Base-by-base conservation (phyloP, 2,888 invertebrate genomes). In the Leptopilina drosophilae region DNA sequence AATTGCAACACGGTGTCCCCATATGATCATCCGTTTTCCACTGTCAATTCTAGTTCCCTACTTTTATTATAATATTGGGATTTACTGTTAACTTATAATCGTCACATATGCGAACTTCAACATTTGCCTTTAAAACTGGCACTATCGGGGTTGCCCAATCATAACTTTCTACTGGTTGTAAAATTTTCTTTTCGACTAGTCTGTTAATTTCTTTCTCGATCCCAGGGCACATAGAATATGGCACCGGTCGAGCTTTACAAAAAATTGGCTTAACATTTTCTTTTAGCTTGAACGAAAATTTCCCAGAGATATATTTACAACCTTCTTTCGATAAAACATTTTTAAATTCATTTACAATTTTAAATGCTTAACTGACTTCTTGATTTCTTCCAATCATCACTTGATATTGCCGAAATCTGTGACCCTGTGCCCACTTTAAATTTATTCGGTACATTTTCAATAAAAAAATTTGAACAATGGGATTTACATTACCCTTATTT, bases 141-240 rank as follows among this genome's bases (percentile, higher is more conserved):
- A 91, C 90, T 5, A 91, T 86, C 0, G 91, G 90, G 59, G 87
- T 87, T 26, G 86, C 88, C 87, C 89, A 88, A n/a, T 88, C 82
- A 15, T 84, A 85, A 46, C 77, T 81, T 64, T 85, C 84, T 2
- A 88, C 84, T 59, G 81, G 77, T 6, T 78, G 77, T 20, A 87
- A 66, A 12, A 86, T 82, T n/a, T n/a, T n/a, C 6, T 59, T n/a
- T n/a, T 59, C n/a, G 14, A 83, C 83, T 77, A 88, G 77, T 42
- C 82, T 69, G 7, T 86, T 80, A 0, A 88, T 64, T 79, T 88
- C 20, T 0, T 40, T 59, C 14, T 87, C 86, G 2, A 88, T 85
- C 62, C 80, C 82, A 2, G 75, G 76, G 14, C 78, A 80, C 14
- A 88, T 40, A 0, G 87, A 85, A 64, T 85, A 88, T 1, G 88